phyloP scores from a whole-genome alignment of 2,113 vertebrate species.

The Anthoscopus minutus region DNA sequence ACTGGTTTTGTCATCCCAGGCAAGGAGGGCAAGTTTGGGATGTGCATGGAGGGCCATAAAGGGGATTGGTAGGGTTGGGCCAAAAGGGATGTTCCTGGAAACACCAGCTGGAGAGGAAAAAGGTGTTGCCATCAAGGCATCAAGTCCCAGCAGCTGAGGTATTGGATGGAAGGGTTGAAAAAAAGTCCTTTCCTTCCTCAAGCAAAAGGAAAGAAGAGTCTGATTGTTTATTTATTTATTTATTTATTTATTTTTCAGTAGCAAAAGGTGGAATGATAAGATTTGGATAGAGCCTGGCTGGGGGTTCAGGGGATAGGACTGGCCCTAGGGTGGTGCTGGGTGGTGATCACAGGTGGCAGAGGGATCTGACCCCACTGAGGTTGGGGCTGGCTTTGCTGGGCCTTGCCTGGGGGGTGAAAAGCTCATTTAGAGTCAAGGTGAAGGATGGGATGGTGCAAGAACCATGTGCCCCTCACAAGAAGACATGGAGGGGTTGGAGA shows the following conservation, averaged over 20 bases:
- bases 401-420: not conserved
- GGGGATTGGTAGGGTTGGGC: not conserved
- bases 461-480: not conserved
- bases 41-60: not conserved
- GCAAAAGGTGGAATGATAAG: not conserved
- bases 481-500: not conserved
- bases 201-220: not conserved
- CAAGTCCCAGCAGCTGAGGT: not conserved
- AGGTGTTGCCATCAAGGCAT: not conserved
- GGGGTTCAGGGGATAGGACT: not conserved
- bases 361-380: not conserved
- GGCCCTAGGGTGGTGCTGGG: not conserved
- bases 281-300: not conserved
- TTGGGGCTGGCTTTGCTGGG: not conserved
- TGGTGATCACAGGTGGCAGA: not conserved
- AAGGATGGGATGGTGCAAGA: not conserved
- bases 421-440: rapidly evolving
- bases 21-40: not conserved
- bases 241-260: not conserved
- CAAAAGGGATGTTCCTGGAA: not conserved
- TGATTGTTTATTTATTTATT: not conserved
- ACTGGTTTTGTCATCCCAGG: not conserved
- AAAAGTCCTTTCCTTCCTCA: not conserved
- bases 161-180: not conserved
- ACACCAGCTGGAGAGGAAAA: not conserved